These are phyloP conservation scores for Malaclemys terrapin DNA, from an alignment of 2,113 vertebrate species.

Conservation along the genomic window DNA sequence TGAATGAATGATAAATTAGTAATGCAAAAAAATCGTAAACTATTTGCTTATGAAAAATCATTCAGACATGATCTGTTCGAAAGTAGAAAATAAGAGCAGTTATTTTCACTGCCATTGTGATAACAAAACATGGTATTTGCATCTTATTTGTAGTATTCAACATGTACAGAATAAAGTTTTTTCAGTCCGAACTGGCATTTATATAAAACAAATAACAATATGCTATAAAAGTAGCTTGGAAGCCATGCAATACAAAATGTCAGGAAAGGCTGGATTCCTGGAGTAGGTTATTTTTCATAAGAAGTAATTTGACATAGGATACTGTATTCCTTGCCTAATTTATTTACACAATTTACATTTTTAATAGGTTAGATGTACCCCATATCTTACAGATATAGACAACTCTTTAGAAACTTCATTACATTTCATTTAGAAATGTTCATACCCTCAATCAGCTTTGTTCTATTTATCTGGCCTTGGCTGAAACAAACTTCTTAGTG, in stretches of 20 bases:
- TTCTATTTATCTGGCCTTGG: background rate
- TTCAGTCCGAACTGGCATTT: background rate
- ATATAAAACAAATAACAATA: background rate
- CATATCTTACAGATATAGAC: background rate
- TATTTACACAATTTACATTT: background rate
- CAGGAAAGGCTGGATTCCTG: background rate
- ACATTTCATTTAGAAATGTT: background rate
- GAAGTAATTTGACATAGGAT: background rate
- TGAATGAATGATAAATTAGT: background rate
- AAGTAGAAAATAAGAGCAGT: background rate
- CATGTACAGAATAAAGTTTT: background rate
- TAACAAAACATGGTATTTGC: background rate
- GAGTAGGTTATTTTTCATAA: background rate
- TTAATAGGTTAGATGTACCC: background rate
- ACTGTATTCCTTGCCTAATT: background rate
- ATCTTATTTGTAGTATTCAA: background rate
- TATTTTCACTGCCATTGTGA: background rate
- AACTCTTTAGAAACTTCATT: background rate
- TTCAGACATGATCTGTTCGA: background rate
- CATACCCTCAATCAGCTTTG: background rate
- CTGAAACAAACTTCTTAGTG: background rate
- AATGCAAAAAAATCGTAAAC: background rate
- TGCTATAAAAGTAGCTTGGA: background rate
- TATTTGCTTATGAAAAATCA: background rate
- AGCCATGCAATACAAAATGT: background rate